Evolutionary conservation across 2,113 vertebrate species (phyloP), one percentile per base, ranked within the genome.

Genomic region (Clarias magur): DNA sequence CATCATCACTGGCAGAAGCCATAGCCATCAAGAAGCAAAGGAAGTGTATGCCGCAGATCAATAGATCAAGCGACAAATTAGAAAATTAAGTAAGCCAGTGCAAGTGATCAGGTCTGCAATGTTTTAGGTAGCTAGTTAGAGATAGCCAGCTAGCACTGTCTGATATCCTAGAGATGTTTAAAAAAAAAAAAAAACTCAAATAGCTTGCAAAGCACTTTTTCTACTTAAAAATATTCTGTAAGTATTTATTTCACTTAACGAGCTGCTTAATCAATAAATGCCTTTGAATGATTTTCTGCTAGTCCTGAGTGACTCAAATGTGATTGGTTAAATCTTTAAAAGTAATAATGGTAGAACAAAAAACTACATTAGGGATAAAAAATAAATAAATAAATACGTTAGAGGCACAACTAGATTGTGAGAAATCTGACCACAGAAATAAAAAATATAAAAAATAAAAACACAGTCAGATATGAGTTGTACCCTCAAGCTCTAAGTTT

Each of bases 151-250:
- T 75, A n/a, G 8, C 17, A 15, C 25, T 56, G 76, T 80, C 17
- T 4, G 23, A 34, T 27, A 30, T 9, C 54, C n/a, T 21, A 34
- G 27, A 80, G 15, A 80, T 13, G 27, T 60, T 38, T 38, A 38
- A 38, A 38, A 38, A 38, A 38, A 38, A 38, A 38, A 38, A 34
- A 38, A 38, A 38, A 38, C 34, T 38, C 30, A 60, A 38, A 1
- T 81, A 60, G 30, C 19, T 62, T 42, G 21, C 78, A 81, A 80
- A 80, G 27, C 79, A 80, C 34, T 21, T 6, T 80, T 79, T 57
- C 16, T 78, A 54, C 53, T 2, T 30, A 57, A 34, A 60, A 34
- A 76, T 42, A 25, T n/a, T 53, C 21, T 53, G 42, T 59, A 34
- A 30, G 16, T 59, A 59, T 59, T 9, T 4, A 11, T 59, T 80